phyloP scores from a whole-genome alignment of 2,113 vertebrate species.

The Poeciliopsis prolifica region DNA sequence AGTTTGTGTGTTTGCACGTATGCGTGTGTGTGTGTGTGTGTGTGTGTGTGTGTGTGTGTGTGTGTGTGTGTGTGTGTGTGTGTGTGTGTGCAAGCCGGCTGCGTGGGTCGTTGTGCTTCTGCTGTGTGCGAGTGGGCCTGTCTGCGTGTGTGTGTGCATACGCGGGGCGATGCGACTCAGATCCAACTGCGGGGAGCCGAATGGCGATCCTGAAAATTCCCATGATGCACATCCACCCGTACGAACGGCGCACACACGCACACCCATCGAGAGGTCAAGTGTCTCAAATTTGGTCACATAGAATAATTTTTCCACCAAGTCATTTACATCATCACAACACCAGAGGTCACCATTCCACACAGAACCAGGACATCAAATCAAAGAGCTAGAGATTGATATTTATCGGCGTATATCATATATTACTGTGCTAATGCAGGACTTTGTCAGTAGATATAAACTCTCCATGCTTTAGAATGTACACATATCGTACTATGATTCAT shows the following conservation, averaged over 20 bases:
- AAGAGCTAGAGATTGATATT: constrained; percentile 78
- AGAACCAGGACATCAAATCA: constrained; percentile 78
- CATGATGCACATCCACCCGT: constrained; percentile 14
- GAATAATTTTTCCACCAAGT: constrained; percentile 70
- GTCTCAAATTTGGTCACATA: constrained; percentile 74
- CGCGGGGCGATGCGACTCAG: constrained; percentile 20
- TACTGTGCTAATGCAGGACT: constrained; percentile 84
- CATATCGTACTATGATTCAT: constrained; percentile 79
- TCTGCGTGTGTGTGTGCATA: constrained; percentile 8
- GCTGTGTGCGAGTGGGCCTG: constrained; percentile 24
- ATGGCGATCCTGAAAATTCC: constrained; percentile 28
- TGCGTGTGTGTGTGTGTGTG: constrained; percentile 34
- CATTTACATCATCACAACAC: constrained; percentile 80
- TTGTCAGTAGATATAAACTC: constrained; percentile 83
- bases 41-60: constrained; percentile 22
- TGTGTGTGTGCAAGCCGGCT: constrained; percentile 30
- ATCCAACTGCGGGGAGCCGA: constrained; percentile 26
- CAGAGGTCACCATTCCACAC: constrained; percentile 80
- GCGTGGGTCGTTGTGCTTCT: constrained; percentile 69
- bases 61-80: constrained; percentile 26
- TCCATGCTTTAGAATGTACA: constrained; percentile 86
- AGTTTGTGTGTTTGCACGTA: constrained; percentile 9
- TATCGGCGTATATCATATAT: constrained; percentile 79
- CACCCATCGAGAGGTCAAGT: constrained; percentile 54
- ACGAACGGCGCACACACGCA: constrained; percentile 23